phyloP scores from a whole-genome alignment of 1,140 invertebrate species.

The Hesperophylax magnus region DNA sequence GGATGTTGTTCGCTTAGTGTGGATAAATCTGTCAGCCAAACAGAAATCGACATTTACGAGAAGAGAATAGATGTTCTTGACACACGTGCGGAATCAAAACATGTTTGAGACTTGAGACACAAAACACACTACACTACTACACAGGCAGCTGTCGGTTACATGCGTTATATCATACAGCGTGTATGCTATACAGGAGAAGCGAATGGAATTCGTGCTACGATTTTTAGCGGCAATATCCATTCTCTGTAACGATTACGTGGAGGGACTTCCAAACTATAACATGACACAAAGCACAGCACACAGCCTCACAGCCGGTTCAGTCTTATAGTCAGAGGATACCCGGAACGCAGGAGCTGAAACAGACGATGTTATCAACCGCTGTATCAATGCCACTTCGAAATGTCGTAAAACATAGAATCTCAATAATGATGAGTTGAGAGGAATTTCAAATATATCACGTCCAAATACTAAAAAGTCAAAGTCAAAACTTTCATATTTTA shows the following conservation, averaged over 20 bases:
- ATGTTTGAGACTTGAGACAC: not conserved
- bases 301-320: not conserved
- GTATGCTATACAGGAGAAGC: not conserved
- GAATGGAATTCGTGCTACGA: not conserved
- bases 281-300: not conserved
- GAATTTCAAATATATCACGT: no score
- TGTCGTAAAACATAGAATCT: no score
- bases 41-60: constrained; percentile 14
- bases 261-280: not conserved
- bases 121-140: not conserved
- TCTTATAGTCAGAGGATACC: no score
- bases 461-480: no score
- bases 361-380: no score
- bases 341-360: no score
- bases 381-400: no score
- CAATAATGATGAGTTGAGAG: no score
- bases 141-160: constrained; percentile 7
- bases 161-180: not conserved
- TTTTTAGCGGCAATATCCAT: not conserved
- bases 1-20: not conserved
- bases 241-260: not conserved
- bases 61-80: not conserved
- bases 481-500: no score
- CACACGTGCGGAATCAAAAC: constrained; percentile 21
- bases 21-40: not conserved